Base-by-base conservation (phyloP, 2,888 invertebrate genomes). In the Hipparchia sbordonii region DNA sequence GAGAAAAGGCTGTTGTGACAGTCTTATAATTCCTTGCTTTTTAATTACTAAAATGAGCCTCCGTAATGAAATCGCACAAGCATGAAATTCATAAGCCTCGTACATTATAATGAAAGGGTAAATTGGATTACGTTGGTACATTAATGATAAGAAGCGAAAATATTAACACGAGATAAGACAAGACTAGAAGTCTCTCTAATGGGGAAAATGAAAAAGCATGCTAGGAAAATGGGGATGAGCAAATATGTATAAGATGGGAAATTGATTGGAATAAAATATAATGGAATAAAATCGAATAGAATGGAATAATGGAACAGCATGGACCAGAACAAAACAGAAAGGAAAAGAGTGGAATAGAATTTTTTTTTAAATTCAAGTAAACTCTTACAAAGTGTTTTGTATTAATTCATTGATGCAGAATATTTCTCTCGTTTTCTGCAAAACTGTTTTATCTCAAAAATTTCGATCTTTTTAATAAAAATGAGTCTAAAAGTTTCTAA, bases 1-100 rank as follows among this genome's bases (percentile, higher is more conserved):
- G 52, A 33, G 65, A 65, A 12, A 52, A 52, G 52, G 51, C 33
- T 52, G 12, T 65, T 52, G 23, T 23, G 23, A 65, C 12, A 65
- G 13, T 52, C 33, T 65, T 33, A 52, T 33, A 33, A 65, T 65
- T 65, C 52, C 52, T 12, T 65, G 51, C 46, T 46, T 54, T 65
- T 65, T 65, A 52, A 65, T 65, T 65, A 65, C 52, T 52, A 12
- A 52, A 65, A 51, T 52, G 65, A 52, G 33, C 33, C 52, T 52
- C 65, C 23, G 52, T 33, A 65, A 65, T 52, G 65, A 65, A 51
- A 23, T 51, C 63, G 51, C 33, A 51, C 33, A 65, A 12, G 10
- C 23, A 33, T 33, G 51, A 65, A 65, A 65, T 12, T 65, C 33
- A 52, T 52, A 52, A 51, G 12, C 51, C 12, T 51, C 12, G 65